phyloP scores from a whole-genome alignment of 2,113 vertebrate species.

The Actinemys pallida region DNA sequence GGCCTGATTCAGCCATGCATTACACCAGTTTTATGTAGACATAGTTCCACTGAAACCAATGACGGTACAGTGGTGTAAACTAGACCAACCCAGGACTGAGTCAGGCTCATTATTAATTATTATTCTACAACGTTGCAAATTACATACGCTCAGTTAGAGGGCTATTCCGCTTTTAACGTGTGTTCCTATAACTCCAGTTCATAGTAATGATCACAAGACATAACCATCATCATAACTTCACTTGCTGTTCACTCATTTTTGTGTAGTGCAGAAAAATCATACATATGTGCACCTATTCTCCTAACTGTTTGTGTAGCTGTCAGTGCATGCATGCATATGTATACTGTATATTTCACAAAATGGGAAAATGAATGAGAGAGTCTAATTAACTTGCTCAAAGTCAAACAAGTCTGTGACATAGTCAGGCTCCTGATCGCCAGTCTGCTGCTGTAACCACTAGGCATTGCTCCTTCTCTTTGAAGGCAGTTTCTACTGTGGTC shows the following conservation, averaged over 20 bases:
- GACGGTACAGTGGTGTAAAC: background rate
- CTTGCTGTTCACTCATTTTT: background rate
- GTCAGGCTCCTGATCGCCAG: background rate
- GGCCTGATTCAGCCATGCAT: background rate
- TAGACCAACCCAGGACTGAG: background rate
- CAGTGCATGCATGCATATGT: rapidly evolving
- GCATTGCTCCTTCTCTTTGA: background rate
- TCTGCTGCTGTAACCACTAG: background rate
- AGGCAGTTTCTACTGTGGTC: background rate
- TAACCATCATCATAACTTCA: background rate
- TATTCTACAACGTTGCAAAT: background rate
- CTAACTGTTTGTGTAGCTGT: background rate
- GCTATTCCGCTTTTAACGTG: rapidly evolving
- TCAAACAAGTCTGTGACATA: background rate
- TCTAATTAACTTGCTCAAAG: background rate
- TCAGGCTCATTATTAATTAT: background rate
- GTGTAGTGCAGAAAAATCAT: background rate
- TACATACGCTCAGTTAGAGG: background rate
- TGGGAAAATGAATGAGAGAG: background rate
- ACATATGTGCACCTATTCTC: background rate
- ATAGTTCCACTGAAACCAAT: background rate
- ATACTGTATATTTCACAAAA: rapidly evolving
- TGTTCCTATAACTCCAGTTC: background rate
- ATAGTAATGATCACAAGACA: background rate
- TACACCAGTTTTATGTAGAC: background rate